phyloP scores from a whole-genome alignment of 2,888 invertebrate genomes.

The Galeruca laticollis region DNA sequence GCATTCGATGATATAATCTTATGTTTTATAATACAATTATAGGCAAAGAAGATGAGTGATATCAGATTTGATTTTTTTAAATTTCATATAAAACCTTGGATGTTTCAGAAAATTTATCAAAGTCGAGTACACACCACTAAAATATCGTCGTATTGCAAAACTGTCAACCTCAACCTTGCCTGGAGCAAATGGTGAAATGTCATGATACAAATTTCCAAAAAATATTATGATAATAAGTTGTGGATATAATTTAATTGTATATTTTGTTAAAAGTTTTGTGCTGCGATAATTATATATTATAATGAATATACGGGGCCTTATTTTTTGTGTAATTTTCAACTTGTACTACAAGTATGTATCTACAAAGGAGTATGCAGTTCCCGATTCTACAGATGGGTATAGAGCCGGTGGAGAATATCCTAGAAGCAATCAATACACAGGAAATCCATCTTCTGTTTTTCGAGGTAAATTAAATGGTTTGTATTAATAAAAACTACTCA shows the following conservation, averaged over 20 bases:
- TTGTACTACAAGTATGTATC: constrained; percentile 57
- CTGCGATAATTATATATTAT: constrained; percentile 32
- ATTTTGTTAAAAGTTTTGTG: constrained; percentile 44
- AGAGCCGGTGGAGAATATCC: constrained; percentile 34
- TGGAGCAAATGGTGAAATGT: constrained; percentile 58
- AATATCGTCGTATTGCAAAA: constrained; percentile 23
- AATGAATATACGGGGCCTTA: constrained; percentile 49
- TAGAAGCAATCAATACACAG: constrained; percentile 65
- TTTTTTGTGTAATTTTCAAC: constrained; percentile 63
- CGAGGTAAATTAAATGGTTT: constrained; percentile 68
- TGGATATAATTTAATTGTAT: constrained; percentile 43
- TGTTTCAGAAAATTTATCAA: constrained; percentile 11
- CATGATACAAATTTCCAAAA: constrained; percentile 58
- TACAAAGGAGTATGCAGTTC: constrained; percentile 43
- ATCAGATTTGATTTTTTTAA: background rate
- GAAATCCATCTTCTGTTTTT: constrained; percentile 71
- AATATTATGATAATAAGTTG: constrained; percentile 58
- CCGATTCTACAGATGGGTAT: constrained; percentile 23
- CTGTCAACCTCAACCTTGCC: constrained; percentile 48
- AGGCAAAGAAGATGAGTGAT: background rate
- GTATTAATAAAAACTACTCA: background rate
- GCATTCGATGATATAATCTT: background rate
- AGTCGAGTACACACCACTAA: constrained; percentile 24
- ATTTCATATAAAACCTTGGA: background rate
- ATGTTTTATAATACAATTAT: background rate